Percentiles rank a stretch among this genome's conserved stretches.
Conservation (phyloP, 2,113 vertebrate species). For the Scomber japonicus region DNA sequence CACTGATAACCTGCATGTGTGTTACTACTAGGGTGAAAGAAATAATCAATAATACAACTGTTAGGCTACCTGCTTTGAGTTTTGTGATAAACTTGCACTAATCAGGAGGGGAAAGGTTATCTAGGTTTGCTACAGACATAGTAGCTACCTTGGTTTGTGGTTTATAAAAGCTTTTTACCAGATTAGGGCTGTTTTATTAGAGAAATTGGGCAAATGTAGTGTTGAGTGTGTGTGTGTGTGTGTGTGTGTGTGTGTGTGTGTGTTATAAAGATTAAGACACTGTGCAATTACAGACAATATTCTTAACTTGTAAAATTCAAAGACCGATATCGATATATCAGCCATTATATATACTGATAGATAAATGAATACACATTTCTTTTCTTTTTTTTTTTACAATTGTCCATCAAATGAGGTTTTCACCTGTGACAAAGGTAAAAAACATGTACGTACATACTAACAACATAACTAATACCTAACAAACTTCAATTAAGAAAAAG, state of each 20-base stretch:
- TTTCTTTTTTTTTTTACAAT: no score
- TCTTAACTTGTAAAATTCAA: not conserved
- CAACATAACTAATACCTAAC: no score
- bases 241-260: not conserved
- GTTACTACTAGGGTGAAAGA: not conserved
- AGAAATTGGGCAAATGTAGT: not conserved
- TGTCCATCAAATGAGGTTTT: no score
- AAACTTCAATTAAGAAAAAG: no score
- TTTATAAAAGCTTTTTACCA: not conserved
- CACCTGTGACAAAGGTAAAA: no score
- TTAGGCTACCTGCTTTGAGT: not conserved
- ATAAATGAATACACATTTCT: no score
- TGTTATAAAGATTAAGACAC: not conserved
- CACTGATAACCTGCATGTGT: slow-evolving; percentile 3
- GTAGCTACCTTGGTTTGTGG: not conserved
- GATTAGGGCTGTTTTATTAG: not conserved
- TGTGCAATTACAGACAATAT: not conserved
- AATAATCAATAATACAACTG: slow-evolving; percentile 25
- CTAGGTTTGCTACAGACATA: not conserved
- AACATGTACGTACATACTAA: no score
- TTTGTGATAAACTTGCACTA: not conserved
- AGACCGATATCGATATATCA: no score
- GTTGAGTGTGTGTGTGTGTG: no score
- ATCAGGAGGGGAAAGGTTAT: not conserved
- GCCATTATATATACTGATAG: no score